phyloP scores from a whole-genome alignment of 1,140 invertebrate genomes.

The Drosophila rufa region DNA sequence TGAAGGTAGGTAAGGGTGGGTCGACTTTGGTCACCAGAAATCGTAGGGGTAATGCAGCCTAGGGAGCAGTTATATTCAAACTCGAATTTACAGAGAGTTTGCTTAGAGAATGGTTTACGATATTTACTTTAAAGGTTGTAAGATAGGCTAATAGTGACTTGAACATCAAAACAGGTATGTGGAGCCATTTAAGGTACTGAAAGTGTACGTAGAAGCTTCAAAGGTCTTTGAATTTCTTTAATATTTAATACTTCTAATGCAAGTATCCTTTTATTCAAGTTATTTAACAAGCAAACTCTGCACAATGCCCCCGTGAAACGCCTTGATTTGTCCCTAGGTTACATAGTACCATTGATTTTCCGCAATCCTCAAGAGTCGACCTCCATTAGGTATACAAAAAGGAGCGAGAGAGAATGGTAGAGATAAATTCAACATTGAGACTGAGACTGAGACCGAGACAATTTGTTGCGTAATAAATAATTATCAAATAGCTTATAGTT shows the following conservation, averaged over 20 bases:
- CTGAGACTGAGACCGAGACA: slow-evolving; percentile 38
- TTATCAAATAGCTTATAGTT: slow-evolving; percentile 36
- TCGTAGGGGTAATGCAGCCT: slow-evolving; percentile 12
- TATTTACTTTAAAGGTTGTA: neutral
- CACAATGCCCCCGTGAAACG: neutral
- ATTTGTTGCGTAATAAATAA: slow-evolving; percentile 65
- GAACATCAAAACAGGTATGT: no score
- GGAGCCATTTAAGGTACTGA: neutral
- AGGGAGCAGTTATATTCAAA: neutral
- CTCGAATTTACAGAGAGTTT: no score
- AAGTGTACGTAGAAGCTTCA: neutral
- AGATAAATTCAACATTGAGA: slow-evolving; percentile 42
- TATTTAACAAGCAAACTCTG: neutral
- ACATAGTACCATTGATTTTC: neutral
- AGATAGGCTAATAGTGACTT: no score
- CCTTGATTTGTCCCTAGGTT: neutral
- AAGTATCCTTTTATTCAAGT: neutral
- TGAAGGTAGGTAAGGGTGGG: neutral
- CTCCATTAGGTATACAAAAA: slow-evolving; percentile 1
- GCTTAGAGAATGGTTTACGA: neutral
- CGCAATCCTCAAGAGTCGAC: neutral
- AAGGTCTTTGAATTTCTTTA: neutral
- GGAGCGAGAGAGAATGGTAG: neutral
- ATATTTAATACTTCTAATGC: neutral
- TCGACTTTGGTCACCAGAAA: neutral